A percentile compares a stretch with the other conserved stretches of the same genome.
phyloP scores from a whole-genome alignment of 2,888 invertebrate genomes.

The Parnassius glacialis region DNA sequence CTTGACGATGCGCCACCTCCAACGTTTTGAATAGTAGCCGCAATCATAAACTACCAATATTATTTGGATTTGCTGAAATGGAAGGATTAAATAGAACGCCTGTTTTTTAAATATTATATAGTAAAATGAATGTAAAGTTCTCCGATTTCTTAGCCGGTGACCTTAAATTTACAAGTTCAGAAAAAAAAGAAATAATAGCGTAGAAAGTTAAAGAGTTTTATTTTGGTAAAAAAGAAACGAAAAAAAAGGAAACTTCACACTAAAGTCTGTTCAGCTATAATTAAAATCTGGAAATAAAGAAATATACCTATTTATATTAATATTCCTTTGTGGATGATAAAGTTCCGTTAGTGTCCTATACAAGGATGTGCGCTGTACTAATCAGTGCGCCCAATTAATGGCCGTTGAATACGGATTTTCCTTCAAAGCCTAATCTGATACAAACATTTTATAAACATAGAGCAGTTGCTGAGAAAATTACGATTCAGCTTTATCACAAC shows the following conservation, averaged over 20 bases:
- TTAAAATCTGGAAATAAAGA: conserved; percentile 45
- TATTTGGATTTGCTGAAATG: conserved; percentile 49
- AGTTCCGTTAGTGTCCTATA: conserved; percentile 36
- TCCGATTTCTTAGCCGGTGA: conserved; percentile 50
- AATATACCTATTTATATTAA: conserved; percentile 47
- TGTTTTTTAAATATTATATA: conserved; percentile 40
- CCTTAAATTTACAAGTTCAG: conserved; percentile 43
- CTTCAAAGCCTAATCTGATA: no score
- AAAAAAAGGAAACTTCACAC: conserved; percentile 14
- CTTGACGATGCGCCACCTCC: conserved; percentile 47
- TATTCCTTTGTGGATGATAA: conserved; percentile 46
- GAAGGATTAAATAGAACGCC: conserved; percentile 39
- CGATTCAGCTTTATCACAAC: conserved; percentile 49
- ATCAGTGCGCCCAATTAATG: no score
- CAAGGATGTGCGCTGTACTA: conserved; percentile 30
- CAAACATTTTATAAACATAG: conserved; percentile 35
- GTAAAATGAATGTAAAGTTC: conserved; percentile 49
- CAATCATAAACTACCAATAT: conserved; percentile 45
- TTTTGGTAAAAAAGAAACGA: no score
- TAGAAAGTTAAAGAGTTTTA: not conserved
- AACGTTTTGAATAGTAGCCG: conserved; percentile 42
- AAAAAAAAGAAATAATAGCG: conserved; percentile 42
- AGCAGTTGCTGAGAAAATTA: conserved; percentile 38
- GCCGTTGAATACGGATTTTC: no score
- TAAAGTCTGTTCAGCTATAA: conserved; percentile 41